Base-by-base conservation (phyloP, 2,888 invertebrate genomes). In the Amphipyra berbera region DNA sequence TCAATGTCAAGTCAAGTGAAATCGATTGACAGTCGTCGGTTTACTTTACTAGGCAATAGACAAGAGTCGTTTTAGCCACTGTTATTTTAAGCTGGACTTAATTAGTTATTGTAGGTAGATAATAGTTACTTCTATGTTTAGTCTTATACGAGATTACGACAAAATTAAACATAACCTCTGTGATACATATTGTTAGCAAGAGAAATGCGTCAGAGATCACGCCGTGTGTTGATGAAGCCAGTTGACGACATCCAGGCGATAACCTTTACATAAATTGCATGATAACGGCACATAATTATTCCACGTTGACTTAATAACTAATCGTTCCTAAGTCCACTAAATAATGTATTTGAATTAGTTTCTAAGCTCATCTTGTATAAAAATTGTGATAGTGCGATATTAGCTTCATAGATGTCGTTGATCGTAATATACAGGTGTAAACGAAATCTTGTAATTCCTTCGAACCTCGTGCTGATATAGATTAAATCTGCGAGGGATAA, bases 141-240 rank as follows among this genome's bases (percentile, higher is more conserved):
- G n/a, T n/a, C n/a, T n/a, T n/a, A n/a, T n/a, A n/a, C 1, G 21
- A 21, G 21, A 30, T 30, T 7, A 30, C 30, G 30, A 30, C 30
- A 30, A 30, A 30, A 30, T 42, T 30, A 33, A 58, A 56, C 37
- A 38, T 73, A 69, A 68, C 45, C 52, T 68, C 62, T 63, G 38
- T 48, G 61, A 47, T n/a, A n/a, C n/a, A n/a, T 52, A 64, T 46
- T 41, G 54, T 44, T 27, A 46, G 45, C 42, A 33, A 64, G 73
- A 78, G 76, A 79, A 75, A 78, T 84, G 79, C 84, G 82, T 84
- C 82, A 82, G 45, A 77, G 70, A 78, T 78, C 81, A 82, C 78
- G 83, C 63, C 70, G 70, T 70, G 63, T 55, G 76, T 61, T 69
- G 60, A 79, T 80, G 79, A 57, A 64, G 60, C 57, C 62, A 64